Percentiles rank a stretch among this genome's conserved stretches.
phyloP scores from a whole-genome alignment of 1,140 invertebrate species.

The Triops cancriformis region DNA sequence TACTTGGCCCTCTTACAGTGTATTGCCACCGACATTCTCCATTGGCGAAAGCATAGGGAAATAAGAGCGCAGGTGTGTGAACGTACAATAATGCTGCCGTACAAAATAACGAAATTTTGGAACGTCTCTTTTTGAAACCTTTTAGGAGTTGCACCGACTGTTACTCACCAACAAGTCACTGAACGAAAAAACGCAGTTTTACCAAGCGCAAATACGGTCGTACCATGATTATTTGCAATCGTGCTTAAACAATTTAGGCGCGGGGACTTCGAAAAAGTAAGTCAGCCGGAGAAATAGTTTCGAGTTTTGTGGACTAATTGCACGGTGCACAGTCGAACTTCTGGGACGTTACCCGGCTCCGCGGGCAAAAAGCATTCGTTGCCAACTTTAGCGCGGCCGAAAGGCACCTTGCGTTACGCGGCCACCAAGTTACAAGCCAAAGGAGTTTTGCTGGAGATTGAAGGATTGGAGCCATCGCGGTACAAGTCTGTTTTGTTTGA shows the following conservation, averaged over 20 bases:
- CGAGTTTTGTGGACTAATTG: too few relatives aligned
- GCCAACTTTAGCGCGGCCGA: background rate
- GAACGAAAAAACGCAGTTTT: slow-evolving; percentile 60
- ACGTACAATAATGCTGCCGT: too few relatives aligned
- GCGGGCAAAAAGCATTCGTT: background rate
- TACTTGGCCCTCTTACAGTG: slow-evolving; percentile 16
- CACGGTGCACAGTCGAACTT: slow-evolving; percentile 15
- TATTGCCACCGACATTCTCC: background rate
- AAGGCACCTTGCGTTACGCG: slow-evolving; percentile 55
- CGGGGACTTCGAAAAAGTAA: slow-evolving; percentile 51
- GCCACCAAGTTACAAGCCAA: slow-evolving; percentile 63
- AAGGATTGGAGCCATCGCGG: slow-evolving; percentile 54
- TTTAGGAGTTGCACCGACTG: slow-evolving; percentile 53
- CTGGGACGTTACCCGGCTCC: slow-evolving; percentile 12
- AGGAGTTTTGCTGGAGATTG: slow-evolving; percentile 62
- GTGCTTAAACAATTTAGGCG: slow-evolving; percentile 63
- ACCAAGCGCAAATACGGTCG: slow-evolving; percentile 65
- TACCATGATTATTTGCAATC: slow-evolving; percentile 69
- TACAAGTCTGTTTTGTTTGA: slow-evolving; percentile 73
- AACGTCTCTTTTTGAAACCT: slow-evolving; percentile 39
- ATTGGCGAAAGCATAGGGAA: slow-evolving; percentile 27
- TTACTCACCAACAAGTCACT: slow-evolving; percentile 55
- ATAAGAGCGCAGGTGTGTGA: slow-evolving; percentile 52
- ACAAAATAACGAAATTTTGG: too few relatives aligned
- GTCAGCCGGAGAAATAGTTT: background rate